Evolutionary conservation across 2,797 vertebrate species (phyloP).

Genomic region (Loris lydekkerianus): DNA sequence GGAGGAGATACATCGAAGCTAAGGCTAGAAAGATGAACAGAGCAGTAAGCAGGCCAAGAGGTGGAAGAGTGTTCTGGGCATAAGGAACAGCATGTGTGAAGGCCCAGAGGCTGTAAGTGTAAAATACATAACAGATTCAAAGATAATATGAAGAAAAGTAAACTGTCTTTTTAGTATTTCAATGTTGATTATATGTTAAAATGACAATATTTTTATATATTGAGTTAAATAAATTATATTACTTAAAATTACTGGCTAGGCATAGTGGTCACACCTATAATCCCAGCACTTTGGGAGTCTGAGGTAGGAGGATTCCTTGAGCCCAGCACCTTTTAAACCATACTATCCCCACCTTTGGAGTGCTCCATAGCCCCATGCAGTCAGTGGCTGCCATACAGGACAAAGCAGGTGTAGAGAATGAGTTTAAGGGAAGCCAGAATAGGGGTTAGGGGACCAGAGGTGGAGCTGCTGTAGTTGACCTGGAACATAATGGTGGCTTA

Average conservation of each 20-base stretch:
- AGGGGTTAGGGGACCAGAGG: neutral
- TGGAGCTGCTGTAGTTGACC: neutral
- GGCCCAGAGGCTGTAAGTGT: neutral
- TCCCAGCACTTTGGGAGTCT: too few relatives aligned
- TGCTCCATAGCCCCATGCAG: neutral
- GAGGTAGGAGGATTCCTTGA: too few relatives aligned
- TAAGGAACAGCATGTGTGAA: neutral
- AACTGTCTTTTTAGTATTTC: neutral
- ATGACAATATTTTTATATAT: conserved; percentile 13
- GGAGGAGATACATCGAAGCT: neutral
- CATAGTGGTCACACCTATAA: too few relatives aligned
- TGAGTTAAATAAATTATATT: neutral
- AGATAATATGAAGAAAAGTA: conserved; percentile 22
- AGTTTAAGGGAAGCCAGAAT: neutral
- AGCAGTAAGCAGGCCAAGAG: neutral
- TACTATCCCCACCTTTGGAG: neutral
- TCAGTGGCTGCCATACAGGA: neutral
- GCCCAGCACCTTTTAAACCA: neutral
- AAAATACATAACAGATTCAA: neutral
- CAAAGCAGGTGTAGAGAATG: neutral
- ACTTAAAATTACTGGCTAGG: neutral
- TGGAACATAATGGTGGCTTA: neutral
- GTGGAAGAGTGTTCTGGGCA: neutral
- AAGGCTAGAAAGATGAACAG: neutral
- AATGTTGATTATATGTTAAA: conserved; percentile 17